These are phyloP conservation scores for Dascyllus trimaculatus DNA, from an alignment of 2,113 vertebrate species.

Conservation along the genomic window DNA sequence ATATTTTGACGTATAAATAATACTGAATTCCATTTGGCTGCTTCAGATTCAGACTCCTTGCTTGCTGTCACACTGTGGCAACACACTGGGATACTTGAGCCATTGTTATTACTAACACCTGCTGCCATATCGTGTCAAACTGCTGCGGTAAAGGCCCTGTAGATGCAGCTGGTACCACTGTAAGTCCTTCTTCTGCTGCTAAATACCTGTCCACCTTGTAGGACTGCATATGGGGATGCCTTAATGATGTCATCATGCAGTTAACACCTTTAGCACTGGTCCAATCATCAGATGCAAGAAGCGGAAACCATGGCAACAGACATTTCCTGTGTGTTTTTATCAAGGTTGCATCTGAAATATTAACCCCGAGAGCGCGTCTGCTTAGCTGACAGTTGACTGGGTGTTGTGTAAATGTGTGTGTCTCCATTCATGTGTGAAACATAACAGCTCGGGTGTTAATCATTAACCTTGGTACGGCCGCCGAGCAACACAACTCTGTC, in stretches of 20 bases:
- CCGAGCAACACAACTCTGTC: constrained; percentile 26
- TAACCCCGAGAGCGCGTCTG: constrained; percentile 26
- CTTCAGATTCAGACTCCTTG: neutral
- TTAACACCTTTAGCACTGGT: neutral
- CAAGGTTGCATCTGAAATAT: constrained; percentile 36
- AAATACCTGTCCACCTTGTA: neutral
- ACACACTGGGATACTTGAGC: no score
- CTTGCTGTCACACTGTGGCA: neutral
- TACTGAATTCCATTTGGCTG: neutral
- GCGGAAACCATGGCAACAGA: constrained; percentile 47
- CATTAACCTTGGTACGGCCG: constrained; percentile 39
- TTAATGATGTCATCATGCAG: neutral
- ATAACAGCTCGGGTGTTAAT: constrained; percentile 53
- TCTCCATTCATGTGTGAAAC: constrained; percentile 42
- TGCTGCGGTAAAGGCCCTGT: neutral
- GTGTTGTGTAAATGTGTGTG: constrained; percentile 49
- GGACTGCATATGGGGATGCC: constrained; percentile 1
- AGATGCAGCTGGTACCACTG: neutral
- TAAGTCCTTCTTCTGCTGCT: neutral
- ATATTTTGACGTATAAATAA: no score
- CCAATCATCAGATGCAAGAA: constrained; percentile 15
- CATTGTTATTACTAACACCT: neutral
- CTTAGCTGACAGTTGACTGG: constrained; percentile 27
- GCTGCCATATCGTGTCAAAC: neutral
- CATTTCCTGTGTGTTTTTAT: constrained; percentile 17